Conservation (phyloP, 1,140 invertebrate genomes). For the Penaeus chinensis region DNA sequence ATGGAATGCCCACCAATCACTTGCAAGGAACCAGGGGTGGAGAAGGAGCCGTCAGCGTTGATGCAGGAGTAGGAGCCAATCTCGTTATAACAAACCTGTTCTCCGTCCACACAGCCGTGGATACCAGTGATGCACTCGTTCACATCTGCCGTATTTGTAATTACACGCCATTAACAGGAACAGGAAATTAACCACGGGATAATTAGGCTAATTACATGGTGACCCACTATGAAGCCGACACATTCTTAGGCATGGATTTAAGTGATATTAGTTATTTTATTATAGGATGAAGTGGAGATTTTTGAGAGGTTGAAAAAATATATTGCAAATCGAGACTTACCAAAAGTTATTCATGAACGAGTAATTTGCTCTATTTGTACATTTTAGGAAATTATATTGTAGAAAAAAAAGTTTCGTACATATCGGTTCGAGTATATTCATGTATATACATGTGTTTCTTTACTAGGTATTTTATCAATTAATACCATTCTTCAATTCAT, state of each 20-base stretch:
- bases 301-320: background rate
- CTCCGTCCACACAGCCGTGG: slow-evolving; percentile 75
- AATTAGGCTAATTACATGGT: background rate
- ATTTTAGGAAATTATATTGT: no score
- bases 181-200: no score
- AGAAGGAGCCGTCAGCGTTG: slow-evolving; percentile 62
- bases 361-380: no score
- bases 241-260: background rate
- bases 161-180: no score
- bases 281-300: background rate
- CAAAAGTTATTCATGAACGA: background rate
- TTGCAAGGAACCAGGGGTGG: slow-evolving; percentile 25
- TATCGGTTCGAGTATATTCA: no score
- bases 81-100: slow-evolving; percentile 79
- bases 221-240: background rate
- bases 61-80: slow-evolving; percentile 77
- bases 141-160: slow-evolving; percentile 72
- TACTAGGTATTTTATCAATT: no score
- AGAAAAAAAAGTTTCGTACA: no score
- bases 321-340: background rate
- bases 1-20: background rate
- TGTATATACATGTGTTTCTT: no score
- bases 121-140: slow-evolving; percentile 76
- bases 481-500: no score
- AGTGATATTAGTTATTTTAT: background rate